phyloP scores from a whole-genome alignment of 2,888 invertebrate genomes.

The Lepetodrilus schrolli region DNA sequence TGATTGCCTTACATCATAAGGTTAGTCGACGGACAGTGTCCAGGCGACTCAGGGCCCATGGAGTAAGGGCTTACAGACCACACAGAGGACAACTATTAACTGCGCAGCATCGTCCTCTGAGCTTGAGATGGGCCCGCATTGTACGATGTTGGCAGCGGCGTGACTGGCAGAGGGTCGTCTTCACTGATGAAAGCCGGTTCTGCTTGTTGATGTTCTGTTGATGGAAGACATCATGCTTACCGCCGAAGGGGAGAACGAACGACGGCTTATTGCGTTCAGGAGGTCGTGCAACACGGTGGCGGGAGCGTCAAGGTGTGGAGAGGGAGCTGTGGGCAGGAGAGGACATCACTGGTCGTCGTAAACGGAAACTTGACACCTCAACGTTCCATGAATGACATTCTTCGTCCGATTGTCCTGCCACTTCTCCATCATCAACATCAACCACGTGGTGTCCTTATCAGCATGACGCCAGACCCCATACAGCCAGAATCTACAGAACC shows the following conservation, averaged over 20 bases:
- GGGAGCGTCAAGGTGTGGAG: no score
- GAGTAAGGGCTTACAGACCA: not conserved
- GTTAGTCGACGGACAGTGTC: not conserved
- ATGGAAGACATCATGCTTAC: not conserved
- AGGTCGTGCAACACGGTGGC: no score
- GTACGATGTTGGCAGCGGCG: slow-evolving; percentile 5
- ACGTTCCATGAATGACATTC: no score
- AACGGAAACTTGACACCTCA: no score
- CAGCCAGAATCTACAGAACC: no score
- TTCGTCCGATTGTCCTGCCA: no score
- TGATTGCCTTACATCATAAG: no score
- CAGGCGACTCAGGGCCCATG: not conserved
- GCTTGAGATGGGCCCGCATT: not conserved
- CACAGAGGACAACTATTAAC: not conserved
- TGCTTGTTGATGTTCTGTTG: not conserved
- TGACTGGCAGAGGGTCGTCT: not conserved
- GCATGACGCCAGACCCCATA: no score
- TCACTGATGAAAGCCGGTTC: slow-evolving; percentile 7
- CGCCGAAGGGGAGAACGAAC: not conserved
- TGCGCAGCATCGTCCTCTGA: not conserved
- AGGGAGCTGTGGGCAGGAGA: not conserved
- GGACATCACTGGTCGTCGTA: no score
- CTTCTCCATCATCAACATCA: no score
- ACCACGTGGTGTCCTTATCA: no score
- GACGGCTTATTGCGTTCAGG: not conserved